A percentile compares a stretch with the other conserved stretches of the same genome.
Evolutionary conservation across 2,113 vertebrate genomes (phyloP).

Genomic region (Oostethus manadensis): DNA sequence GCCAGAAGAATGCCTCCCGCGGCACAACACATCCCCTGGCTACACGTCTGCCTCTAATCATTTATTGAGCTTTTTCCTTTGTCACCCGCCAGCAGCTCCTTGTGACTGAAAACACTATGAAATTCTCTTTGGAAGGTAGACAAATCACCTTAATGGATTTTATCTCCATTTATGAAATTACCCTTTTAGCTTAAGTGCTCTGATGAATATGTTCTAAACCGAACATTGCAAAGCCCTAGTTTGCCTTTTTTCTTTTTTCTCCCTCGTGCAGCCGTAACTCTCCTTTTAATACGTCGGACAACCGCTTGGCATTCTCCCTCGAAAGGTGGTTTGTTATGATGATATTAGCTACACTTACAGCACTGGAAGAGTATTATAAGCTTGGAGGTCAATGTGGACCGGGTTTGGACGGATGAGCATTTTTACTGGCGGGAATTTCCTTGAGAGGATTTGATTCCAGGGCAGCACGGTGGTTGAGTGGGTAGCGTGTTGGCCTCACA

Average conservation of each 20-base stretch:
- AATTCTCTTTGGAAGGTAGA: slow-evolving; percentile 42
- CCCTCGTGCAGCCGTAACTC: slow-evolving; percentile 7
- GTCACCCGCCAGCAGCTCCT: slow-evolving; percentile 16
- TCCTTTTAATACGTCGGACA: slow-evolving; percentile 12
- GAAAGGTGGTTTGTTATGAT: slow-evolving; percentile 7
- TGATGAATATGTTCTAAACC: slow-evolving; percentile 39
- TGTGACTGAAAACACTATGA: slow-evolving; percentile 42
- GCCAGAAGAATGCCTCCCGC: not conserved
- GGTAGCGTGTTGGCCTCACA: too few species aligned
- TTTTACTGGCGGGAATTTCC: not conserved
- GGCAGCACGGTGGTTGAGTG: too few species aligned
- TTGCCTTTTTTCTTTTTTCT: slow-evolving; percentile 5
- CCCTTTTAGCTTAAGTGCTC: slow-evolving; percentile 56
- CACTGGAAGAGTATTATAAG: not conserved
- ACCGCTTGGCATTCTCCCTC: slow-evolving; percentile 12
- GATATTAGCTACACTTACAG: not conserved
- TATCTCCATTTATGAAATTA: slow-evolving; percentile 55
- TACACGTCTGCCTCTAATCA: not conserved
- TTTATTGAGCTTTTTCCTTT: not conserved
- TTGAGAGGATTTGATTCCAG: not conserved
- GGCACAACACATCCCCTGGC: not conserved
- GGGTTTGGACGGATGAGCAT: not conserved
- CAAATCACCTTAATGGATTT: slow-evolving; percentile 43
- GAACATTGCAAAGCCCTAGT: slow-evolving; percentile 18
- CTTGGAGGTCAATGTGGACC: not conserved